Evolutionary conservation across 2,113 vertebrate species (phyloP).

Genomic region (Gavia stellata): DNA sequence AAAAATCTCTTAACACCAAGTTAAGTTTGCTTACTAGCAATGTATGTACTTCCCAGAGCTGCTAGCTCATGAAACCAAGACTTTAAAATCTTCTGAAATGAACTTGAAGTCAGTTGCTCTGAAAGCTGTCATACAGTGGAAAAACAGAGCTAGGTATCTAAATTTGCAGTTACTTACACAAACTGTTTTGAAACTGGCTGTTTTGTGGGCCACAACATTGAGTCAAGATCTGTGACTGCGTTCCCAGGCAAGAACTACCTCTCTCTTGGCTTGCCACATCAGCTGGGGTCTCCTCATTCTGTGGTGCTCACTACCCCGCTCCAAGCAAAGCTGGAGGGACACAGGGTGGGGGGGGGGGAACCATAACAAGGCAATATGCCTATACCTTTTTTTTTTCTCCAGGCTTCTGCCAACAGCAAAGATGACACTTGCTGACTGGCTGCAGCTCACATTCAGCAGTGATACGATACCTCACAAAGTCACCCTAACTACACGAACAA

Average conservation of each 20-base stretch:
- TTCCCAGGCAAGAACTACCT: neutral
- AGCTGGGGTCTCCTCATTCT: neutral
- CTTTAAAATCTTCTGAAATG: neutral
- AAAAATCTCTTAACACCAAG: neutral
- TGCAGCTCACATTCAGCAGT: neutral
- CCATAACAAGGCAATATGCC: neutral
- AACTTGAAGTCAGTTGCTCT: neutral
- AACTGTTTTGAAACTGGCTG: neutral
- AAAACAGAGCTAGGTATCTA: neutral
- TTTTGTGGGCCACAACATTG: neutral
- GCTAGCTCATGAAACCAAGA: neutral
- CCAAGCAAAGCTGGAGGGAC: neutral
- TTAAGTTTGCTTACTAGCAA: neutral
- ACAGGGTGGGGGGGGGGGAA: no score
- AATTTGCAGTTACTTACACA: neutral
- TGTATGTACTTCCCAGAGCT: neutral
- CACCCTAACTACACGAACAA: neutral
- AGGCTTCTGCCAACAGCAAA: neutral
- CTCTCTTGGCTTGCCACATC: neutral
- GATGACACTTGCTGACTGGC: neutral
- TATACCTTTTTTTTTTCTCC: accelerated
- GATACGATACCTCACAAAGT: neutral
- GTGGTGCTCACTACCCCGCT: neutral
- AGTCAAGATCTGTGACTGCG: neutral
- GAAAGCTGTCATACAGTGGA: neutral